Evolutionary conservation across 2,888 invertebrate species (phyloP).

Genomic region (Leuctra nigra): DNA sequence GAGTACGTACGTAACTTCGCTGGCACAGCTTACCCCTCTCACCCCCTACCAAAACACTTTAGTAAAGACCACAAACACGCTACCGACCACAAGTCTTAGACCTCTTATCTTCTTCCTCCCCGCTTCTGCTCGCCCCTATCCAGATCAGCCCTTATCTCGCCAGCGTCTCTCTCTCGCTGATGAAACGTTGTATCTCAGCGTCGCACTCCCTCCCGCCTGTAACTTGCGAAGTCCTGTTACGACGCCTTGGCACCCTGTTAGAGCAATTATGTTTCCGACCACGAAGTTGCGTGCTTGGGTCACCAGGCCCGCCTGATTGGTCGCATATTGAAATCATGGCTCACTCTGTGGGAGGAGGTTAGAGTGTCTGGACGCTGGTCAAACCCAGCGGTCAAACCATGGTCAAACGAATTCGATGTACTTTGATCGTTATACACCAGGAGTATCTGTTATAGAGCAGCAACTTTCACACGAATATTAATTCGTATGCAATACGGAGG

Average conservation of each 20-base stretch:
- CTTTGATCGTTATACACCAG: too few species aligned
- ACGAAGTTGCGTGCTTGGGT: not conserved
- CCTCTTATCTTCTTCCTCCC: not conserved
- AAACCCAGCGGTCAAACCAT: too few species aligned
- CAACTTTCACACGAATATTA: too few species aligned
- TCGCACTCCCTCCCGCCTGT: not conserved
- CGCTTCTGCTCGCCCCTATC: not conserved
- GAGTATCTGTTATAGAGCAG: too few species aligned
- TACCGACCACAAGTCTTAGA: too few species aligned
- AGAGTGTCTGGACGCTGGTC: too few species aligned
- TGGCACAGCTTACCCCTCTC: not conserved
- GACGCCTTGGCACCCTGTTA: conserved; percentile 4
- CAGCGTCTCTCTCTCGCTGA: not conserved
- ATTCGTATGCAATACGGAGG: too few species aligned
- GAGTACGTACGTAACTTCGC: too few species aligned
- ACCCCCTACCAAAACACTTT: not conserved
- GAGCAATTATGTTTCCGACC: not conserved
- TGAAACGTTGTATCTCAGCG: not conserved
- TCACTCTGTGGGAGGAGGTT: too few species aligned
- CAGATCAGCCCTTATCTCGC: too few species aligned
- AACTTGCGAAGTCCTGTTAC: not conserved
- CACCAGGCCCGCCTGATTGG: not conserved
- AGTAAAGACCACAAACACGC: too few species aligned
- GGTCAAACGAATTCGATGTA: too few species aligned
- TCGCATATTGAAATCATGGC: conserved; percentile 1